Evolutionary conservation across 1,140 invertebrate genomes (phyloP).

Genomic region (Zaprionus inermis): DNA sequence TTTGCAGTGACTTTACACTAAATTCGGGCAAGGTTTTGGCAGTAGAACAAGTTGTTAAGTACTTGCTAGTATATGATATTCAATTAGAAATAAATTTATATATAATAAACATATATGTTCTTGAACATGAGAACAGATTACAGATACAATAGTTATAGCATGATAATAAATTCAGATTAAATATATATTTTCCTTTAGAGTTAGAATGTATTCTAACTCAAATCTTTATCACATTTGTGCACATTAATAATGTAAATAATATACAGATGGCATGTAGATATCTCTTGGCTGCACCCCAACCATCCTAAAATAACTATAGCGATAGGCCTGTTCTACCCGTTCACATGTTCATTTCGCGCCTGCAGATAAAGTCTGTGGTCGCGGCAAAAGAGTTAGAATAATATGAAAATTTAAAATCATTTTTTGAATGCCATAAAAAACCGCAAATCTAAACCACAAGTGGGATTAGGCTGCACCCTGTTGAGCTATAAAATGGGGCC

Average conservation of each 20-base stretch:
- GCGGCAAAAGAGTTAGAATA: too few relatives aligned
- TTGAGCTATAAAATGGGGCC: conserved; percentile 30
- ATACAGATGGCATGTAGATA: background rate
- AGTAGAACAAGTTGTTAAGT: background rate
- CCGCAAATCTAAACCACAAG: background rate
- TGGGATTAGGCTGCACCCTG: background rate
- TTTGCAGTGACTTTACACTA: background rate
- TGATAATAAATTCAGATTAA: too few relatives aligned
- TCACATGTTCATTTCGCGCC: background rate
- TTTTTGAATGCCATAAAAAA: too few relatives aligned
- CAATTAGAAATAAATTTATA: background rate
- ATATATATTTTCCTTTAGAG: too few relatives aligned
- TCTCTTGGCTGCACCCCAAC: background rate
- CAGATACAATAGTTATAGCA: too few relatives aligned
- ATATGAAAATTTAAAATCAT: too few relatives aligned
- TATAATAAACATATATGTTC: conserved; percentile 1
- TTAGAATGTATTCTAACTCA: background rate
- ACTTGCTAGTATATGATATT: too few relatives aligned
- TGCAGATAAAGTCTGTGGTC: too few relatives aligned
- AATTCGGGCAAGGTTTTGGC: too few relatives aligned
- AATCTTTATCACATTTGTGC: background rate
- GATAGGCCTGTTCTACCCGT: background rate
- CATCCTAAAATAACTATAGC: too few relatives aligned
- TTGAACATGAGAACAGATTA: too few relatives aligned
- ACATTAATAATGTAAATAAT: background rate